Evolutionary conservation across 35 echinoderm and acorn worm genomes (phyloP).

Genomic region (Amphiura filiformis): DNA sequence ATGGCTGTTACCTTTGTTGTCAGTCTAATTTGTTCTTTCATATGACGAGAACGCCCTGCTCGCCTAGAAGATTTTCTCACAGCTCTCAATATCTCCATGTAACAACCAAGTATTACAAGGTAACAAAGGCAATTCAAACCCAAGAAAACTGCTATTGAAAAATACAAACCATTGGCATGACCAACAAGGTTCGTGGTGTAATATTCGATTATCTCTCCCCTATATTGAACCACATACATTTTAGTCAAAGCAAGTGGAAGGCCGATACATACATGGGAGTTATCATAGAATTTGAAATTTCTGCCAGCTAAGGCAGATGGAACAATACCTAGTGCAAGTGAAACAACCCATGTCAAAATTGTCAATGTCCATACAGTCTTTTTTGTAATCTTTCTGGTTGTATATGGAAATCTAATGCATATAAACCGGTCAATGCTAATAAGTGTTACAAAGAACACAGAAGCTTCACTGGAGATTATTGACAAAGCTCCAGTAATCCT

Average conservation of each 20-base stretch:
- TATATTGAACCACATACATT: neutral
- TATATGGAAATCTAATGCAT: neutral
- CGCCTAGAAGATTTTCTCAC: neutral
- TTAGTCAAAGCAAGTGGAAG: neutral
- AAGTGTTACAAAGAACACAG: neutral
- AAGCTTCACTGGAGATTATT: neutral
- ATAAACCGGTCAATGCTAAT: slow-evolving; percentile 2
- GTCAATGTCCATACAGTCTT: neutral
- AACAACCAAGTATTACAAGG: neutral
- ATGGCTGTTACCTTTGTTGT: neutral
- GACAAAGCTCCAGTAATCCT: neutral
- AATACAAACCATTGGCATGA: neutral
- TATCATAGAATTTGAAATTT: neutral
- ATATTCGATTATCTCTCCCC: neutral
- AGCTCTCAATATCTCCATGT: neutral
- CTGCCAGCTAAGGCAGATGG: neutral
- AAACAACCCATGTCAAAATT: neutral
- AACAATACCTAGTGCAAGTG: neutral
- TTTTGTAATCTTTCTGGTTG: neutral
- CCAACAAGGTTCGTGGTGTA: neutral
- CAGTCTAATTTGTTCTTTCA: neutral
- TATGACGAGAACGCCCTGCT: neutral
- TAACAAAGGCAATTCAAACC: neutral
- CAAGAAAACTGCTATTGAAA: neutral
- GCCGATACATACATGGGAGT: neutral